Evolutionary conservation across 23 tunicate species (phyloP).

Genomic region (Ciona savignyi): DNA sequence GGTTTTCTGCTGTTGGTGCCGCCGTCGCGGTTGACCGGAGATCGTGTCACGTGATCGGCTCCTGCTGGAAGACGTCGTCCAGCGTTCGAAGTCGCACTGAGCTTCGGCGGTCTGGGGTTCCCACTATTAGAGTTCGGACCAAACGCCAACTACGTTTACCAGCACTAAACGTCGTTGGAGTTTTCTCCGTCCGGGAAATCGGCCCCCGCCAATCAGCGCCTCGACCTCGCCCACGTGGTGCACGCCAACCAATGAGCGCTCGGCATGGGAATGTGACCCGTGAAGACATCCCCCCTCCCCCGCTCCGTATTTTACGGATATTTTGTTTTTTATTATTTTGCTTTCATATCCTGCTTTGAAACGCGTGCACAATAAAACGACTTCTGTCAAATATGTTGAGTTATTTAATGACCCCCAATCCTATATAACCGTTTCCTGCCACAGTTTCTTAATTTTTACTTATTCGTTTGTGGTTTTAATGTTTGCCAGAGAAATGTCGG

Average conservation of each 20-base stretch:
- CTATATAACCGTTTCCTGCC: too few species aligned
- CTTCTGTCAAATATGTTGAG: conserved; percentile 1
- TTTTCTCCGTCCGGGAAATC: conserved; percentile 19
- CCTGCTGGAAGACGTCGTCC: neutral
- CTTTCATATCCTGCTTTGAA: neutral
- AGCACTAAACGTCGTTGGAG: conserved; percentile 63
- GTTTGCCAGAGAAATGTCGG: too few species aligned
- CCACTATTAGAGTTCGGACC: neutral
- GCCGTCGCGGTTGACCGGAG: neutral
- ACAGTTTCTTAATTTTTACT: too few species aligned
- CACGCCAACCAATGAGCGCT: neutral
- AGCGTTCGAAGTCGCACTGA: neutral
- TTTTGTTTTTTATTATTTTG: neutral
- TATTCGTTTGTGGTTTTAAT: too few species aligned
- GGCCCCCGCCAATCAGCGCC: neutral
- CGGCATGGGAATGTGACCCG: neutral
- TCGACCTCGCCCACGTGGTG: neutral
- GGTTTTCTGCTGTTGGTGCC: neutral
- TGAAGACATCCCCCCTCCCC: neutral
- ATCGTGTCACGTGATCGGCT: neutral
- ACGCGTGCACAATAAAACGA: conserved; percentile 8
- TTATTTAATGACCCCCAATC: too few species aligned
- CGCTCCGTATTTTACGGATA: neutral
- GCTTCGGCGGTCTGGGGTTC: neutral
- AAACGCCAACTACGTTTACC: conserved; percentile 65